A percentile compares a stretch with the other conserved stretches of the same genome.
These are phyloP conservation scores for Apis laboriosa DNA, from an alignment of 1,140 invertebrate genomes.

Conservation along the genomic window DNA sequence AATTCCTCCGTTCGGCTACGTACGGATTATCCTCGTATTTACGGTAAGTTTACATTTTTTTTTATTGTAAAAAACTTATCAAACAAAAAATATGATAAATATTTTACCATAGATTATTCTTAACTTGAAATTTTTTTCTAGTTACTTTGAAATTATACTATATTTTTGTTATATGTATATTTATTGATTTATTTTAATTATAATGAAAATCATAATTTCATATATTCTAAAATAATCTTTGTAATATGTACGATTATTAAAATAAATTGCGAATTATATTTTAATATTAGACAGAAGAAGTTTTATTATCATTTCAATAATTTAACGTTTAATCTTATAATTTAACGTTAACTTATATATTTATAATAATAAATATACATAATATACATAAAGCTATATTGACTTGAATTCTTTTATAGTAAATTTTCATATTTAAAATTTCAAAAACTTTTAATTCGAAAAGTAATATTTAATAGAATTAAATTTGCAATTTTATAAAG, in stretches of 20 bases:
- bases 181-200: not conserved
- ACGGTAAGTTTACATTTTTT: slow-evolving; percentile 52
- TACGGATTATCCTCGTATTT: slow-evolving; percentile 67
- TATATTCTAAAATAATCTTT: slow-evolving; percentile 34
- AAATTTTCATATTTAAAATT: too few relatives aligned
- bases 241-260: not conserved
- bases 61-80: not conserved
- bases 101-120: not conserved
- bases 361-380: too few relatives aligned
- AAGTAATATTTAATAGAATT: too few relatives aligned
- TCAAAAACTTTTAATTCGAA: too few relatives aligned
- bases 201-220: not conserved
- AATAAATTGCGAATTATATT: slow-evolving; percentile 9
- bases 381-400: too few relatives aligned
- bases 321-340: slow-evolving; percentile 22
- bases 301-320: not conserved
- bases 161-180: not conserved
- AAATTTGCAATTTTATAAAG: too few relatives aligned
- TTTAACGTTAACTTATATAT: not conserved
- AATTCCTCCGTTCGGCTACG: slow-evolving; percentile 43
- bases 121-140: too few relatives aligned
- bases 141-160: not conserved
- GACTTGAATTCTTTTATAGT: too few relatives aligned
- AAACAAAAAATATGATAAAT: not conserved
- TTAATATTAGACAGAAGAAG: not conserved